Conservation (phyloP, 64 coral and sea anemone genomes). For the Pachyseris speciosa region DNA sequence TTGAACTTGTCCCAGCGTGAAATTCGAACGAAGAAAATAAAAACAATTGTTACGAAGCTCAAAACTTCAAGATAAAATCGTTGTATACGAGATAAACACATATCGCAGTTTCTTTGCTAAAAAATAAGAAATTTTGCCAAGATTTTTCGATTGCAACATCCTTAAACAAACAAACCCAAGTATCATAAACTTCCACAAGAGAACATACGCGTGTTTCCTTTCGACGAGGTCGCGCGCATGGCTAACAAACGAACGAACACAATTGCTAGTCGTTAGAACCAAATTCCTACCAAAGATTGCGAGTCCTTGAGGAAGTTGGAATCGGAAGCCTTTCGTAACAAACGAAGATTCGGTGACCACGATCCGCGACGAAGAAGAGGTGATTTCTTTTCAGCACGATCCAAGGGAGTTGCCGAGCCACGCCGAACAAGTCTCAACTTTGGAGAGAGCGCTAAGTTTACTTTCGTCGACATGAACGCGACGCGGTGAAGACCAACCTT, state of each 20-base stretch:
- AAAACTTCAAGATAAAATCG: not conserved
- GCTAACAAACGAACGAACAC: not conserved
- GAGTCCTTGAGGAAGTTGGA: not conserved
- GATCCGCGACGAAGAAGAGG: constrained; percentile 38
- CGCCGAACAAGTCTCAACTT: not conserved
- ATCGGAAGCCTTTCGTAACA: constrained; percentile 29
- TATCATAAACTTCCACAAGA: not conserved
- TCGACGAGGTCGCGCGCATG: not conserved
- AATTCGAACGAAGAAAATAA: not conserved
- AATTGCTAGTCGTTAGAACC: not conserved
- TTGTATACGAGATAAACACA: not conserved
- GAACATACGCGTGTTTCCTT: not conserved
- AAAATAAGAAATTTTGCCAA: not conserved
- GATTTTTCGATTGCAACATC: constrained; percentile 21
- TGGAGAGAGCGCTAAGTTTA: constrained; percentile 30
- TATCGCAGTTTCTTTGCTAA: not conserved
- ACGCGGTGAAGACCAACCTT: not conserved
- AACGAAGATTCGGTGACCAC: constrained; percentile 28
- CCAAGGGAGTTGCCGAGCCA: not conserved
- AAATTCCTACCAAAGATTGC: constrained; percentile 4
- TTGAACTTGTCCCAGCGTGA: not conserved
- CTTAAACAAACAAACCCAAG: constrained; percentile 16
- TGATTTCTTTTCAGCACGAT: constrained; percentile 28
- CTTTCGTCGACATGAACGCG: constrained; percentile 9
- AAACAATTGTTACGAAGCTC: not conserved